phyloP scores from a whole-genome alignment of 2,888 invertebrate species.

The Drosophila borealis region DNA sequence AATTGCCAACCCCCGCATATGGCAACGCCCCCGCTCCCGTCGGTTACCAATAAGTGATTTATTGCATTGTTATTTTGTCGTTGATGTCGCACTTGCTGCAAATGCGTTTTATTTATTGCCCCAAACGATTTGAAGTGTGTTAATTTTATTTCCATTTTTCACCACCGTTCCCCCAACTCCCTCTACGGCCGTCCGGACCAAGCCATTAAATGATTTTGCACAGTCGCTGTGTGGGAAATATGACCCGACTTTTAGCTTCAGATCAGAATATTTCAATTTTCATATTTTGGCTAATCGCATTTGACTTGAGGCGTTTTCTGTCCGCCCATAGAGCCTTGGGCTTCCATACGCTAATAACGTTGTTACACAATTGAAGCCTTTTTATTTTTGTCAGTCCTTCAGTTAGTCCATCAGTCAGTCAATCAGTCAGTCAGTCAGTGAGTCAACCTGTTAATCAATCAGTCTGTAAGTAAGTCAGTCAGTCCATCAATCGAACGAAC shows the following conservation, averaged over 20 bases:
- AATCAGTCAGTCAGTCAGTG: background rate
- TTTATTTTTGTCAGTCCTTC: background rate
- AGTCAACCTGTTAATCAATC: background rate
- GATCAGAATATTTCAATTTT: constrained; percentile 20
- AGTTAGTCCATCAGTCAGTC: background rate
- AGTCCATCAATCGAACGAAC: too few relatives aligned
- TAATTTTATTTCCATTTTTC: constrained; percentile 70
- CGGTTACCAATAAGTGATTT: constrained; percentile 67
- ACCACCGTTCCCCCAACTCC: background rate
- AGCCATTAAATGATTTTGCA: constrained; percentile 33
- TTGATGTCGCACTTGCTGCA: constrained; percentile 74
- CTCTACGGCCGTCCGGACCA: background rate
- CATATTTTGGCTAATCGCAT: constrained; percentile 32
- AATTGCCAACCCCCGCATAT: constrained; percentile 5
- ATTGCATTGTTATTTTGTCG: constrained; percentile 78
- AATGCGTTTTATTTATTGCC: constrained; percentile 56
- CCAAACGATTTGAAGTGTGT: constrained; percentile 63
- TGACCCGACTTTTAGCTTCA: constrained; percentile 15
- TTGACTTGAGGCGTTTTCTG: background rate
- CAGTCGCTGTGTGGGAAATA: constrained; percentile 5
- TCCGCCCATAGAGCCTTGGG: too few relatives aligned
- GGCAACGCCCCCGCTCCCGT: background rate
- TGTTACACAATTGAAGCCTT: background rate
- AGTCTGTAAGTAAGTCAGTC: too few relatives aligned
- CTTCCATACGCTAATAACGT: background rate